Conservation (phyloP, 2,888 invertebrate species). For the Ctenicera cuprea region DNA sequence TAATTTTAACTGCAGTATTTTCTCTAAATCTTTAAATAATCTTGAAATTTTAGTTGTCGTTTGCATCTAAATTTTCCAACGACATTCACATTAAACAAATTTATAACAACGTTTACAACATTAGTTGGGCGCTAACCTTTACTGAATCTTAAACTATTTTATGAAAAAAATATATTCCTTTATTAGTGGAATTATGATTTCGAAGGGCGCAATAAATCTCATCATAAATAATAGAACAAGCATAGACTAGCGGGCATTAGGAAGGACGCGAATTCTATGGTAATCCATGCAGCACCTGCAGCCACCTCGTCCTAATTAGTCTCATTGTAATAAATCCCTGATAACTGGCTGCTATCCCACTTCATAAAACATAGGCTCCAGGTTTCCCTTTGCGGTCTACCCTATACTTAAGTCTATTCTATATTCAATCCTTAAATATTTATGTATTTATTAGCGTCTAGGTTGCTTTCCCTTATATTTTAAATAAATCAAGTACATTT, state of each 20-base stretch:
- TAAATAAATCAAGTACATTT: not conserved
- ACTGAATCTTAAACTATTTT: no score
- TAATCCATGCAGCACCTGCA: slow-evolving; percentile 68
- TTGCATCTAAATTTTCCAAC: no score
- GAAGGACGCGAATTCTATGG: slow-evolving; percentile 65
- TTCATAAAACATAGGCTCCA: slow-evolving; percentile 68
- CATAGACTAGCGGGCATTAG: slow-evolving; percentile 55
- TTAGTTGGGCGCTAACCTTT: no score
- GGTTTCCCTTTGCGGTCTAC: slow-evolving; percentile 62
- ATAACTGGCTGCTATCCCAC: slow-evolving; percentile 70
- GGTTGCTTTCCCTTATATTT: slow-evolving; percentile 1
- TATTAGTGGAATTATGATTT: slow-evolving; percentile 37
- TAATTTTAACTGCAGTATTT: no score
- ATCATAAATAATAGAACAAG: slow-evolving; percentile 46
- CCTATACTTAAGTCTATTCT: slow-evolving; percentile 40
- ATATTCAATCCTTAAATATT: slow-evolving; percentile 24
- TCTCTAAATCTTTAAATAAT: no score
- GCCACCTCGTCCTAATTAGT: slow-evolving; percentile 69
- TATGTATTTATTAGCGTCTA: slow-evolving; percentile 17
- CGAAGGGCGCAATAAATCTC: slow-evolving; percentile 42
- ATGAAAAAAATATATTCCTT: no score
- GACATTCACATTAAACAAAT: no score
- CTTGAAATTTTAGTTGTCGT: no score
- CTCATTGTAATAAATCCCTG: slow-evolving; percentile 70
- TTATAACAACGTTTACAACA: no score